Evolutionary conservation across 2,888 invertebrate species (phyloP).

Genomic region (Agonopterix heracliana): DNA sequence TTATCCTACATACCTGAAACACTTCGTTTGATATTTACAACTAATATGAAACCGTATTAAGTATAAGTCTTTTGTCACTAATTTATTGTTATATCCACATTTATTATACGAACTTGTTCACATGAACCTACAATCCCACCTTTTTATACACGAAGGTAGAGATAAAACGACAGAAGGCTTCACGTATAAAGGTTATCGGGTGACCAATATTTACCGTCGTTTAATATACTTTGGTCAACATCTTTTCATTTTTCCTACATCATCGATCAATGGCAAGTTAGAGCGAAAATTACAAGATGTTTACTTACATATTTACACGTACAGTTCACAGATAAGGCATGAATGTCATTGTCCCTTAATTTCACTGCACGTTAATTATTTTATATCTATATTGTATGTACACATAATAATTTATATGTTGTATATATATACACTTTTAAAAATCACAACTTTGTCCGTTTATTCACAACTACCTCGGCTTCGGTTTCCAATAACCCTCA

Average conservation of each 20-base stretch:
- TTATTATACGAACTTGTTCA: slow-evolving; percentile 45
- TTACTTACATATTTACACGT: slow-evolving; percentile 29
- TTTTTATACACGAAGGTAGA: slow-evolving; percentile 27
- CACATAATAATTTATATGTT: neutral
- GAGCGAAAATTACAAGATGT: slow-evolving; percentile 31
- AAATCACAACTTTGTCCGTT: slow-evolving; percentile 65
- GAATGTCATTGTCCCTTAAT: slow-evolving; percentile 15
- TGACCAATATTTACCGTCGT: no score
- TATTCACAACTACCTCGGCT: slow-evolving; percentile 61
- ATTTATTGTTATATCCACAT: slow-evolving; percentile 70
- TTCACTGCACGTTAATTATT: neutral
- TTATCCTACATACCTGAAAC: slow-evolving; percentile 47
- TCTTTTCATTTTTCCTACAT: slow-evolving; percentile 17
- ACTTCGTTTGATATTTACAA: slow-evolving; percentile 53
- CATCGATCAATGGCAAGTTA: slow-evolving; percentile 27
- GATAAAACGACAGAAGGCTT: slow-evolving; percentile 9
- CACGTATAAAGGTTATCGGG: neutral
- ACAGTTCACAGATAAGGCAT: slow-evolving; percentile 26
- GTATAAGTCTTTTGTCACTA: slow-evolving; percentile 60
- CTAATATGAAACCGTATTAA: slow-evolving; percentile 43
- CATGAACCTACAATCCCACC: slow-evolving; percentile 48
- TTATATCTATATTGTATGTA: neutral
- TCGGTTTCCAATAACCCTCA: slow-evolving; percentile 74
- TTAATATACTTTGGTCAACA: neutral
- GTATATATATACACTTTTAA: slow-evolving; percentile 21